Percentiles rank a stretch among this genome's conserved stretches.
Evolutionary conservation across 1,140 invertebrate species (phyloP).

Genomic region (Chelonus insularis): DNA sequence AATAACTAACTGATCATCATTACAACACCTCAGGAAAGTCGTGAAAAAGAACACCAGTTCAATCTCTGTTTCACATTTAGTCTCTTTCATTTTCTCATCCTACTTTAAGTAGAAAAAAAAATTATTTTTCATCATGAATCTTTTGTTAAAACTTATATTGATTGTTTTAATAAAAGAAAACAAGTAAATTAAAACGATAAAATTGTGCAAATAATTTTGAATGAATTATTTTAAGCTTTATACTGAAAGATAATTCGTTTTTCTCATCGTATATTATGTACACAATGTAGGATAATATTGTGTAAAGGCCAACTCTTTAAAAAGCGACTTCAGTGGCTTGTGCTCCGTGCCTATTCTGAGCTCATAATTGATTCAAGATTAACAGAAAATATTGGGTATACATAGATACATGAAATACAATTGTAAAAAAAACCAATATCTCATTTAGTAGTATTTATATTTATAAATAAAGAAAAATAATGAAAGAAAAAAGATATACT

Average conservation of each 20-base stretch:
- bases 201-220: neutral
- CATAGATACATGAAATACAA: neutral
- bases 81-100: constrained; percentile 16
- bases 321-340: neutral
- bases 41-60: constrained; percentile 27
- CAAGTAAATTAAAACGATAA: too few species aligned
- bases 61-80: constrained; percentile 10
- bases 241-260: neutral
- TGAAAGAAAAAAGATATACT: neutral
- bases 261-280: too few species aligned
- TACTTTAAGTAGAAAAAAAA: neutral
- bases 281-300: too few species aligned
- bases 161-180: too few species aligned
- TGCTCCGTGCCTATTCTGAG: neutral
- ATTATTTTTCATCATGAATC: too few species aligned
- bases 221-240: neutral
- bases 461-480: neutral
- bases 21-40: constrained; percentile 32
- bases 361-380: too few species aligned
- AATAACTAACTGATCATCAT: constrained; percentile 18
- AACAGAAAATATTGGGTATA: neutral
- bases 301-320: neutral
- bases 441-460: constrained; percentile 24
- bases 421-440: constrained; percentile 12
- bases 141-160: too few species aligned